Evolutionary conservation across 2,888 invertebrate genomes (phyloP), one percentile per base, ranked within the genome.

Genomic region (Cordylochernes scorpioides): DNA sequence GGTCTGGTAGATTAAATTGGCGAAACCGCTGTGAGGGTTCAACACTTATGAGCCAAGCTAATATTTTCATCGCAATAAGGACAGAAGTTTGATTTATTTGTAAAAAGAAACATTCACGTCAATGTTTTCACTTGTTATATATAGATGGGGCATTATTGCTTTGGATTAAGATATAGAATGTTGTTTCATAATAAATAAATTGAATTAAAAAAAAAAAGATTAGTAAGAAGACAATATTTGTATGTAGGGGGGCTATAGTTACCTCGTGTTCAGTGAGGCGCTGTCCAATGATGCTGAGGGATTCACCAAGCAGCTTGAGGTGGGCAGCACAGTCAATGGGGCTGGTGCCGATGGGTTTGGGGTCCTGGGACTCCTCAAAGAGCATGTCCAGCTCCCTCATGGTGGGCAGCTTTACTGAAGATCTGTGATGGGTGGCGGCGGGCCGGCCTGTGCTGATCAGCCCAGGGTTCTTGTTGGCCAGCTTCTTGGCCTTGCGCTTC

Each of bases 281-380:
- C 51, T 78, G 77, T 0, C 91, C 88, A 42, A 91, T 84, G 47
- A 82, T 80, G 26, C 74, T 73, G 12, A 91, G 61, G 46, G 82
- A 86, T 53, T 88, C 88, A 0, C 88, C 88, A 9, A 91, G 59
- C 32, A 88, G 59, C 29, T 82, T 73, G 7, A 88, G 60, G 52
- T 88, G 84, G 0, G 88, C 84, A 1, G 86, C 86, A 14, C 80
- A 73, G 52, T 88, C 86, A 2, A 77, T 67, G 0, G 80, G 71
- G 31, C 71, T 68, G 4, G 35, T 38, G 24, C 35, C 41, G n/a
- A 36, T 29, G 6, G 28, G 15, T 14, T 34, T 18, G 3, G 25
- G 14, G 1, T 10, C 7, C 3, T 24, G 9, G 10, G 25, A 17
- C n/a, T 15, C 18, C 12, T 18, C 12, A 5, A 28, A 15, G 9